Conservation (phyloP, 2,888 invertebrate species). For the Cheilosia vulpina region DNA sequence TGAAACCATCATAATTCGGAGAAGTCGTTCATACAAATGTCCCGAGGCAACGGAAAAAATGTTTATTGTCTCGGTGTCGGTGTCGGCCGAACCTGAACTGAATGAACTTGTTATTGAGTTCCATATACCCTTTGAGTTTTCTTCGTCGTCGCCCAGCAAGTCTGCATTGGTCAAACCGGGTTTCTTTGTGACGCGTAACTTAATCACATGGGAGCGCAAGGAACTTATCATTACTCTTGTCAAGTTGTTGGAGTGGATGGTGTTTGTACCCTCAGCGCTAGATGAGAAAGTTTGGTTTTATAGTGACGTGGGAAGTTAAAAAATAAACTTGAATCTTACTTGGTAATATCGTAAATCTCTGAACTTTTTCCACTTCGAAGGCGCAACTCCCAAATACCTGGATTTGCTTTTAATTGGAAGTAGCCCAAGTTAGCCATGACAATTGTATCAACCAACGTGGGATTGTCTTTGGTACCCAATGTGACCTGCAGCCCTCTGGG, state of each 20-base stretch:
- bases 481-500: conserved; percentile 99
- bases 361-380: conserved; percentile 96
- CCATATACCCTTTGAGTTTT: conserved; percentile 92
- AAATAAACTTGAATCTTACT: conserved; percentile 82
- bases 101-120: conserved; percentile 94
- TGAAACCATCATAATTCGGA: conserved; percentile 99
- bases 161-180: conserved; percentile 94
- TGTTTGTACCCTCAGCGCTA: conserved; percentile 84
- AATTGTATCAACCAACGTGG: conserved; percentile 95
- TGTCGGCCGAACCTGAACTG: conserved; percentile 87
- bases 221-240: conserved; percentile 82
- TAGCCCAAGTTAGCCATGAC: conserved; percentile 99
- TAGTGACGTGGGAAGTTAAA: neutral
- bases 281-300: neutral
- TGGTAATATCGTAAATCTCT: conserved; percentile 96
- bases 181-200: conserved; percentile 95
- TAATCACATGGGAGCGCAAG: conserved; percentile 93
- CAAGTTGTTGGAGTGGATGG: conserved; percentile 83
- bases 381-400: conserved; percentile 96
- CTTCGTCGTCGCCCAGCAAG: conserved; percentile 92
- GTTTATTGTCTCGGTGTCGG: conserved; percentile 91
- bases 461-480: conserved; percentile 91
- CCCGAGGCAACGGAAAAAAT: conserved; percentile 99
- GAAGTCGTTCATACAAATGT: conserved; percentile 97
- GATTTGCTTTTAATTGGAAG: conserved; percentile 98